phyloP scores from a whole-genome alignment of 2,888 invertebrate genomes.

The Cacoxenus indagator region DNA sequence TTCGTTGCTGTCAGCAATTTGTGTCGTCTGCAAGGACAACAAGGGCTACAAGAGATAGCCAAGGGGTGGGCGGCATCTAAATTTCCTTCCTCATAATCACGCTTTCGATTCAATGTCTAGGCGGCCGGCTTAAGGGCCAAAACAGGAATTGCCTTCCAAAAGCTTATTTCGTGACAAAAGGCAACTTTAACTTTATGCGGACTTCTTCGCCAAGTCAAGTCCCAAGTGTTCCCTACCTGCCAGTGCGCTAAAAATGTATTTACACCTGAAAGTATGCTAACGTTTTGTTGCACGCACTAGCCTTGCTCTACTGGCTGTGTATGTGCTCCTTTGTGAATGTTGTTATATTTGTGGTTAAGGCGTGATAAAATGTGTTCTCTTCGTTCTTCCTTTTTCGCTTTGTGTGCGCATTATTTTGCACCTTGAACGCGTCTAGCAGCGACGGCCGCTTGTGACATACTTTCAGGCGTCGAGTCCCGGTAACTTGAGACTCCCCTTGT shows the following conservation, averaged over 20 bases:
- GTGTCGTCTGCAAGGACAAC: slow-evolving; percentile 5
- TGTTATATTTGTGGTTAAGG: slow-evolving; percentile 3
- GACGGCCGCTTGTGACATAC: slow-evolving; percentile 37
- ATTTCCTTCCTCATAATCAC: slow-evolving; percentile 41
- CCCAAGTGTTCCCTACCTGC: slow-evolving; percentile 9
- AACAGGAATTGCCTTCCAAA: slow-evolving; percentile 41
- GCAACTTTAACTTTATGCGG: slow-evolving; percentile 52
- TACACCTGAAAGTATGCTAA: slow-evolving; percentile 64
- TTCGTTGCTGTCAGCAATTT: slow-evolving; percentile 34
- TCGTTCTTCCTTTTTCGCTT: slow-evolving; percentile 32
- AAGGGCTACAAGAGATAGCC: slow-evolving; percentile 13
- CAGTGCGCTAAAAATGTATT: slow-evolving; percentile 50
- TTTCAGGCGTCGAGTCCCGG: slow-evolving; percentile 28
- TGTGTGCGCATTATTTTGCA: slow-evolving; percentile 59
- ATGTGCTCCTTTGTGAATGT: not conserved
- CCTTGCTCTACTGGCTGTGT: not conserved
- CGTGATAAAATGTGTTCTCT: slow-evolving; percentile 25
- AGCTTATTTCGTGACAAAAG: slow-evolving; percentile 63
- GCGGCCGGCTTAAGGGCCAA: not conserved
- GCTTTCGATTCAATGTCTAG: slow-evolving; percentile 32
- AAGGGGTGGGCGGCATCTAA: slow-evolving; percentile 6
- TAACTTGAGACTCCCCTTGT: slow-evolving; percentile 32
- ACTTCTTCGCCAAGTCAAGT: slow-evolving; percentile 31
- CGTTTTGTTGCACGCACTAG: slow-evolving; percentile 64
- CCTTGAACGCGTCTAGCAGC: slow-evolving; percentile 39